Conservation (phyloP, 2,888 invertebrate genomes). For the Julus scanicus region DNA sequence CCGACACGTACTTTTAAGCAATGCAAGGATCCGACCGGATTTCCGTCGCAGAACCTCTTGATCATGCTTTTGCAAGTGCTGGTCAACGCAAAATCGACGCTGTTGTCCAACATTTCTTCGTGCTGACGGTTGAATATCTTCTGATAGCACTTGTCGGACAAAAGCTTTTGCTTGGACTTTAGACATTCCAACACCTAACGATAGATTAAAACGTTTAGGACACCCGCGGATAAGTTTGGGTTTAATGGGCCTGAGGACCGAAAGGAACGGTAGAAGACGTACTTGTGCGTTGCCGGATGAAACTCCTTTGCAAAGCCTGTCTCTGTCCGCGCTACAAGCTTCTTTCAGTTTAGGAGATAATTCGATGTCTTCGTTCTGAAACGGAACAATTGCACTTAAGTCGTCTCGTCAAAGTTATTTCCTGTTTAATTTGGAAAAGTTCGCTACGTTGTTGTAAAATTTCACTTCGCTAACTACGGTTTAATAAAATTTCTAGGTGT, state of each 20-base stretch:
- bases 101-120: slow-evolving; percentile 86
- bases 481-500: too few species aligned
- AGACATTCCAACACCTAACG: slow-evolving; percentile 83
- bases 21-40: slow-evolving; percentile 75
- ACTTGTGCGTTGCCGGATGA: slow-evolving; percentile 65
- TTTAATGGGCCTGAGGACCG: too few species aligned
- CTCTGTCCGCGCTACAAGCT: slow-evolving; percentile 65
- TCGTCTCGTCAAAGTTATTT: too few species aligned
- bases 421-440: too few species aligned
- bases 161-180: slow-evolving; percentile 70
- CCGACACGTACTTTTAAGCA: slow-evolving; percentile 76
- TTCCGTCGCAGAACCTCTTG: slow-evolving; percentile 80
- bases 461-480: too few species aligned
- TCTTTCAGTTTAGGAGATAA: slow-evolving; percentile 75
- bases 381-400: too few species aligned
- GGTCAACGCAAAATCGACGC: slow-evolving; percentile 85
- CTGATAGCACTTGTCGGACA: slow-evolving; percentile 79
- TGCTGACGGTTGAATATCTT: slow-evolving; percentile 86
- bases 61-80: slow-evolving; percentile 88
- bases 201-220: too few species aligned
- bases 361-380: slow-evolving; percentile 85
- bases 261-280: too few species aligned
- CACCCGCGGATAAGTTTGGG: too few species aligned
- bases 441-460: too few species aligned
- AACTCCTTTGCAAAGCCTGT: slow-evolving; percentile 64